Percentiles rank a stretch among this genome's conserved stretches.
These are phyloP conservation scores for Anas capensis DNA, from an alignment of 2,797 vertebrate species.

Conservation along the genomic window DNA sequence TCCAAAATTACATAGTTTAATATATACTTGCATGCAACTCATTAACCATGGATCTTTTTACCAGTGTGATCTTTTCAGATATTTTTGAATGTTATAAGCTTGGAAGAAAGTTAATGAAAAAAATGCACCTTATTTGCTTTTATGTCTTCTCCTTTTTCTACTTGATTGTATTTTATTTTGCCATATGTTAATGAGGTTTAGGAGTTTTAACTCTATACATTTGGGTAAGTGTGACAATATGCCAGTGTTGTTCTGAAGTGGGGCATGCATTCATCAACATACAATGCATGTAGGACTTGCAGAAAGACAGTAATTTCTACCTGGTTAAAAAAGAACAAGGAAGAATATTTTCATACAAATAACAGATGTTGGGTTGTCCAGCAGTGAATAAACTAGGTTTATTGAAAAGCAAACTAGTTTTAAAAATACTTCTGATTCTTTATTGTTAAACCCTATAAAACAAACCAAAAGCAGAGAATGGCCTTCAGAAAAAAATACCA, in stretches of 20 bases:
- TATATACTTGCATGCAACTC: background rate
- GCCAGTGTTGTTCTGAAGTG: background rate
- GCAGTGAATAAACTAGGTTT: background rate
- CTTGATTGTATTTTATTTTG: background rate
- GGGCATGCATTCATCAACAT: background rate
- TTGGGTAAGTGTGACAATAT: background rate
- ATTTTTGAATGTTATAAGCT: background rate
- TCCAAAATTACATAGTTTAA: background rate
- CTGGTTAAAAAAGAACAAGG: background rate
- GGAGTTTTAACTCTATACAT: background rate
- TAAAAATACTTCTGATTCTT: slow-evolving; percentile 24
- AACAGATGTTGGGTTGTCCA: background rate
- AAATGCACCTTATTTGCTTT: background rate
- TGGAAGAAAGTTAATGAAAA: background rate
- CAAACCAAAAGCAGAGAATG: background rate
- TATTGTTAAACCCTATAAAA: background rate
- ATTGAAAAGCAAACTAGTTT: slow-evolving; percentile 5
- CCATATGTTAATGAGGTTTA: background rate
- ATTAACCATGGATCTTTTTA: background rate
- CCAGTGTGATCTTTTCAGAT: background rate
- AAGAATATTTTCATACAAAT: background rate
- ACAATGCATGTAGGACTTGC: background rate
- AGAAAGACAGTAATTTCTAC: background rate
- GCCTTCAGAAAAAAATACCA: background rate
- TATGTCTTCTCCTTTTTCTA: background rate